phyloP scores from a whole-genome alignment of 1,140 invertebrate genomes.

The Ruditapes philippinarum region DNA sequence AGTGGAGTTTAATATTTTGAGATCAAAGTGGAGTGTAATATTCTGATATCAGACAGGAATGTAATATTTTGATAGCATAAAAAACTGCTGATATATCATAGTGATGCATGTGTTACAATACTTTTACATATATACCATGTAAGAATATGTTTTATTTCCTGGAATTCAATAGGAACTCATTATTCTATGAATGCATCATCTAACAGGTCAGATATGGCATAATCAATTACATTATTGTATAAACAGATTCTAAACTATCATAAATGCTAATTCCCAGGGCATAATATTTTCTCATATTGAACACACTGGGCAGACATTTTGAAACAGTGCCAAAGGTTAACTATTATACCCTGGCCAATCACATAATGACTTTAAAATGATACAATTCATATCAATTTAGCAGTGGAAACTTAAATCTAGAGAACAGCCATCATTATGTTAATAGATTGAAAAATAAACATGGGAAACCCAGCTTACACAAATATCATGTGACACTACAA shows the following conservation, averaged over 20 bases:
- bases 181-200: neutral
- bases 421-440: neutral
- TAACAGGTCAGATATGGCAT: neutral
- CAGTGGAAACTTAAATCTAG: constrained; percentile 30
- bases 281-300: constrained; percentile 34
- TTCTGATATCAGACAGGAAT: no score
- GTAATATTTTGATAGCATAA: no score
- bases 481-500: constrained; percentile 8
- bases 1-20: no score
- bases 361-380: constrained; percentile 45
- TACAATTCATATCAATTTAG: constrained; percentile 46
- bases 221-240: constrained; percentile 21
- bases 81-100: no score
- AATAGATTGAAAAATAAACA: constrained; percentile 38
- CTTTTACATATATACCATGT: no score
- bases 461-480: neutral
- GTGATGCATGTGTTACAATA: no score
- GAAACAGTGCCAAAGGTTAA: constrained; percentile 48
- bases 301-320: constrained; percentile 46
- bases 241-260: constrained; percentile 1
- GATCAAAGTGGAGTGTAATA: no score
- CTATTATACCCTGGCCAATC: constrained; percentile 29
- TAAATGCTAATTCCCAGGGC: constrained; percentile 20
- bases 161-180: neutral
- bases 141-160: no score